phyloP scores from a whole-genome alignment of 2,888 invertebrate genomes.

The Abscondita cerata region DNA sequence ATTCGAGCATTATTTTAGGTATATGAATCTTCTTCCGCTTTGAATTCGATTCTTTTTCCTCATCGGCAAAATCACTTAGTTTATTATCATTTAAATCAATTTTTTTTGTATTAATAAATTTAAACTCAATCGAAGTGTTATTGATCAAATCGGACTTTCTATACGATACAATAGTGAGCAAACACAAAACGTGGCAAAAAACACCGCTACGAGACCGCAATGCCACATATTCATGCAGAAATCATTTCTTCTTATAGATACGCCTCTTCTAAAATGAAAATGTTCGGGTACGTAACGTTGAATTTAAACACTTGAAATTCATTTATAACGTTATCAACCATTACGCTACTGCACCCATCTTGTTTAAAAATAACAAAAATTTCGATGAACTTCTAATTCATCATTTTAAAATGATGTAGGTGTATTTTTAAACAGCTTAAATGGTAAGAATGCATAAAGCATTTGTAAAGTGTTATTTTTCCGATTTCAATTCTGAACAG shows the following conservation, averaged over 20 bases:
- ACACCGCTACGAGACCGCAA: conserved; percentile 18
- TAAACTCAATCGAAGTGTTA: conserved; percentile 31
- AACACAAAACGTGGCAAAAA: conserved; percentile 22
- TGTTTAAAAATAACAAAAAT: conserved; percentile 18
- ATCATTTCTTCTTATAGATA: neutral
- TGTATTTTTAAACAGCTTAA: too few relatives aligned
- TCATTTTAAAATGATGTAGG: too few relatives aligned
- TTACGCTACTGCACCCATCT: conserved; percentile 5
- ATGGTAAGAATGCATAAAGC: too few relatives aligned
- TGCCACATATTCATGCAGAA: conserved; percentile 30
- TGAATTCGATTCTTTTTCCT: conserved; percentile 9
- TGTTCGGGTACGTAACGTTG: conserved; percentile 20
- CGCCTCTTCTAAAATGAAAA: conserved; percentile 11
- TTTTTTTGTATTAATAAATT: conserved; percentile 24
- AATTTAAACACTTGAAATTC: conserved; percentile 52
- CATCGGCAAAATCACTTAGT: conserved; percentile 2
- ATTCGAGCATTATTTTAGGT: conserved; percentile 57
- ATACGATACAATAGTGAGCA: conserved; percentile 17
- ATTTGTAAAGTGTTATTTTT: too few relatives aligned
- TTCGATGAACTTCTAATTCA: conserved; percentile 1
- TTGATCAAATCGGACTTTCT: conserved; percentile 23
- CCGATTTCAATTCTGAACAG: too few relatives aligned
- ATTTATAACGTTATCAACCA: conserved; percentile 44
- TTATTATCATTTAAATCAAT: conserved; percentile 13
- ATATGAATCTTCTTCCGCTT: conserved; percentile 48